Base-by-base conservation (phyloP, 2,113 vertebrate species). In the Noturus placidus region DNA sequence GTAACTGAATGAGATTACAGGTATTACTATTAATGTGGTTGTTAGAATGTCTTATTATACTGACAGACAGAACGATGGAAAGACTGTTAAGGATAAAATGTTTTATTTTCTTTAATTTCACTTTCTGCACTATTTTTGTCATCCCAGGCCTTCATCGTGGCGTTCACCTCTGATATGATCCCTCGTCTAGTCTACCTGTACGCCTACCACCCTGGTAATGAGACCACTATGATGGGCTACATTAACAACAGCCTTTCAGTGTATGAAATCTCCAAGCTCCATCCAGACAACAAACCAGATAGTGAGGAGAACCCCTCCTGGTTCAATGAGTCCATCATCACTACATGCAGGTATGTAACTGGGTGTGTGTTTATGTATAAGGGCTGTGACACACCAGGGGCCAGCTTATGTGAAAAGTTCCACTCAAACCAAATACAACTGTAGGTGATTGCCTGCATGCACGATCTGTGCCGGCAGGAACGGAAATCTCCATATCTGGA, bases 81-180 rank as follows among this genome's bases (percentile, higher is more conserved):
- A 46, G 38, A 76, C 10, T 6, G 22, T 8, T 78, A 14, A 3
- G 1, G n/a, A 25, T 2, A 11, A n/a, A n/a, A 4, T 82, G 33
- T 86, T 4, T 22, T 50, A 20, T 35, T 1, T 78, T 81, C 2
- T 80, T 17, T 17, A 2, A 84, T n/a, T 85, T 65, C 22, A 17
- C 27, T 54, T 56, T 3, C 3, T 30, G 50, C n/a, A 30, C n/a
- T 54, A 30, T 79, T 79, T 85, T 78, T 85, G 81, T 65, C 78
- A 46, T 82, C 8, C 7, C 4, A 91, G 90, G 98, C 98, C 38
- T 99, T 99, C 90, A 98, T 99, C 90, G 97, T 99, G 88, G 97
- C 98, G 0, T 97, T 99, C 89, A 99, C 98, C 65, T 99, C 98
- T 0, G 98, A 99, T 92, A 99, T 99, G 91, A 99, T 99, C 90